These are phyloP conservation scores for Argyra leucocephala DNA, from an alignment of 2,888 invertebrate species.

Conservation along the genomic window DNA sequence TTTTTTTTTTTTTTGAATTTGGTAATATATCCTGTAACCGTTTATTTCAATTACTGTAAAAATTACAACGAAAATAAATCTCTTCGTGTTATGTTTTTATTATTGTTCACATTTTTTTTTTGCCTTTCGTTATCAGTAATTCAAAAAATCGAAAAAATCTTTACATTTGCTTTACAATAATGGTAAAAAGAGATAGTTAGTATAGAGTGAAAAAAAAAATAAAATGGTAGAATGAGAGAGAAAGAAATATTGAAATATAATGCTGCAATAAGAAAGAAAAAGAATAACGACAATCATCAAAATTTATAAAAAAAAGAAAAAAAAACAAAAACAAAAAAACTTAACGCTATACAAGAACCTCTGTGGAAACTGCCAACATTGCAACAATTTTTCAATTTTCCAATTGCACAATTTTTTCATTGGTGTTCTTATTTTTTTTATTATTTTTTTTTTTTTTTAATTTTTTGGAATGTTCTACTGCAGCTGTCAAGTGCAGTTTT, in stretches of 20 bases:
- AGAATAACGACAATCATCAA: no score
- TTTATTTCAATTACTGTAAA: constrained; percentile 3
- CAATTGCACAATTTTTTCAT: not conserved
- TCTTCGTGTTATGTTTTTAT: not conserved
- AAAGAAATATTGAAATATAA: no score
- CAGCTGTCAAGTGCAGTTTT: constrained; percentile 6
- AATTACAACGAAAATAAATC: constrained; percentile 3
- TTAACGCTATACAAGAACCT: not conserved
- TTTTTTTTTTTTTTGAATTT: no score
- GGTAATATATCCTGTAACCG: constrained; percentile 2
- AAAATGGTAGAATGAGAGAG: no score
- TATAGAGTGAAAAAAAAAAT: no score
- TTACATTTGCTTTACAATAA: no score
- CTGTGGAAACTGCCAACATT: constrained; percentile 3
- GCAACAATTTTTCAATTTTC: constrained; percentile 6
- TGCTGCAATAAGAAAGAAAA: no score
- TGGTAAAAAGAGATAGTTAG: no score
- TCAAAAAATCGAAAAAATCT: not conserved
- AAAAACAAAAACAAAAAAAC: no score
- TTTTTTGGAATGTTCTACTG: not conserved
- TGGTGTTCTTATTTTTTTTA: not conserved
- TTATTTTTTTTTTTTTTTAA: not conserved
- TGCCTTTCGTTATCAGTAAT: not conserved
- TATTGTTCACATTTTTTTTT: no score
- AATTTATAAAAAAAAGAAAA: no score